These are phyloP conservation scores for Cynopterus brachyotis DNA, from an alignment of 2,113 vertebrate genomes.

Conservation along the genomic window DNA sequence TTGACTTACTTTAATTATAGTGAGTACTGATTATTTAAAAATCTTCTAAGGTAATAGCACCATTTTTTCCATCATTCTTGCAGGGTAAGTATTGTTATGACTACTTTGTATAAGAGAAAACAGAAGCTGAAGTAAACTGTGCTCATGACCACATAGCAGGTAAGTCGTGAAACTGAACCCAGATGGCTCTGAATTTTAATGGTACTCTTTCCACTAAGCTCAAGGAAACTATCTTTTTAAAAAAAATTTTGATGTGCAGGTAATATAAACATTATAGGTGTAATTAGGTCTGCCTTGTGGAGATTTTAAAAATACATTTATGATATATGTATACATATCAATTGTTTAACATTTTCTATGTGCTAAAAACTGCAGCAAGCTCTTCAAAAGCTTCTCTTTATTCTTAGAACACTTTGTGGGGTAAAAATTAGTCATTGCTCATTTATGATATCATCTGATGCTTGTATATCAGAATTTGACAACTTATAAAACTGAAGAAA, in stretches of 20 bases:
- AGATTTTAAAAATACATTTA: not conserved
- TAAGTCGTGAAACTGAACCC: not conserved
- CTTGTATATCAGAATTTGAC: not conserved
- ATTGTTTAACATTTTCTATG: not conserved
- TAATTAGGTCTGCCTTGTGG: not conserved
- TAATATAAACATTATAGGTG: not conserved
- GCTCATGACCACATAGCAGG: rapidly evolving
- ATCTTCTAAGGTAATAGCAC: not conserved
- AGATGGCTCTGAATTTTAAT: not conserved
- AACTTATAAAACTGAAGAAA: not conserved
- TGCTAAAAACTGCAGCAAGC: not conserved
- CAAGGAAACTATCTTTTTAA: not conserved
- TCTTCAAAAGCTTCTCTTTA: not conserved
- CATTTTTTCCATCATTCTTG: not conserved
- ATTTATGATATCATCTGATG: not conserved
- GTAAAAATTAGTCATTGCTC: not conserved
- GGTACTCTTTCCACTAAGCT: not conserved
- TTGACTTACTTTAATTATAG: not conserved
- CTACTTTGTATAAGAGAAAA: not conserved
- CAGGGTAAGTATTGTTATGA: not conserved
- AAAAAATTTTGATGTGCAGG: not conserved
- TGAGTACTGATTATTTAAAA: not conserved
- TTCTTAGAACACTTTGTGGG: not conserved
- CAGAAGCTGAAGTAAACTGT: not conserved
- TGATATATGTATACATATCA: not conserved